Conservation (phyloP, 2,888 invertebrate species). For the Drosophila robusta region DNA sequence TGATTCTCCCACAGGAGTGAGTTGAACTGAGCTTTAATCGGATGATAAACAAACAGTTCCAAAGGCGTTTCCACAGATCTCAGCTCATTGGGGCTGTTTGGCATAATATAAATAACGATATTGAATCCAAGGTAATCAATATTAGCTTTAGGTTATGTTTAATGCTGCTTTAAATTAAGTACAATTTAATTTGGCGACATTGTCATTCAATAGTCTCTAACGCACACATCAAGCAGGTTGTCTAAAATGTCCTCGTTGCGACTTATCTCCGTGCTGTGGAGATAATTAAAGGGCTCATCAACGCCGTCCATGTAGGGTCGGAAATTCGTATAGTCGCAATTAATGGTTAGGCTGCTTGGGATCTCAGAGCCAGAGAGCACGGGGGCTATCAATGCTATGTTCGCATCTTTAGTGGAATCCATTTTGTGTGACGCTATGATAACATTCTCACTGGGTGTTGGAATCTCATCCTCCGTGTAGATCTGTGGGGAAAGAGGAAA, state of each 20-base stretch:
- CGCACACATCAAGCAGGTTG: constrained; percentile 81
- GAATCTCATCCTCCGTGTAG: constrained; percentile 67
- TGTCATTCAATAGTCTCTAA: constrained; percentile 73
- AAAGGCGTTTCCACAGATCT: too few relatives aligned
- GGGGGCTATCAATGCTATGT: constrained; percentile 22
- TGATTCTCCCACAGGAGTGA: too few relatives aligned
- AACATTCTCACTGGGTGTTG: constrained; percentile 62
- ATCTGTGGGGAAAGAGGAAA: constrained; percentile 44
- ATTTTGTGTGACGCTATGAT: constrained; percentile 65
- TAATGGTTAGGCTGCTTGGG: constrained; percentile 28
- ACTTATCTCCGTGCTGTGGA: constrained; percentile 73
- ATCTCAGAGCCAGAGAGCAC: constrained; percentile 25
- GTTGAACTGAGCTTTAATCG: too few relatives aligned
- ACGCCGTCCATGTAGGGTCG: constrained; percentile 78
- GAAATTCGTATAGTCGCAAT: constrained; percentile 66
- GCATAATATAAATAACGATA: too few relatives aligned
- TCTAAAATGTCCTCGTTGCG: constrained; percentile 81
- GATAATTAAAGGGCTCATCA: constrained; percentile 81
- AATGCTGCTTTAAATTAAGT: constrained; percentile 4
- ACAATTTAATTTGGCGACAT: constrained; percentile 26
- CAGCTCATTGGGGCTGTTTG: too few relatives aligned
- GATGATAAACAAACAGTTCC: too few relatives aligned
- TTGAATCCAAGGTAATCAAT: too few relatives aligned
- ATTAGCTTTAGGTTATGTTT: not conserved
- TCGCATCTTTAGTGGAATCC: constrained; percentile 39